Percentiles rank a stretch among this genome's conserved stretches.
Conservation (phyloP, 2,888 invertebrate species). For the Limnephilus auricula region DNA sequence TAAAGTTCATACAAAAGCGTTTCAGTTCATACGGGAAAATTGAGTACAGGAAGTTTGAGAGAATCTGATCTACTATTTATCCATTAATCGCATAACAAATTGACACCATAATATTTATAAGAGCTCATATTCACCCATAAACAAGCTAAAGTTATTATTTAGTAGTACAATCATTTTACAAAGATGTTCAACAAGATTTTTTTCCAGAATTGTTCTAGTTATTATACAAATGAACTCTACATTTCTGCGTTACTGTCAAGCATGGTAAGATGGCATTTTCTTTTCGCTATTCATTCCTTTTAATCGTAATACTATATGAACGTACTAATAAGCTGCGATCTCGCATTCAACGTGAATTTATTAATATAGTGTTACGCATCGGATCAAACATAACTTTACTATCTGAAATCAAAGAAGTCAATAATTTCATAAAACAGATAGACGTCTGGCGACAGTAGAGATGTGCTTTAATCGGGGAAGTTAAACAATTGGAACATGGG, state of each 20-base stretch:
- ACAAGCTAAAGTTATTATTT: background rate
- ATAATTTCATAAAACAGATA: constrained; percentile 26
- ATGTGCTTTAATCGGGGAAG: background rate
- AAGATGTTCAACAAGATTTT: too few species aligned
- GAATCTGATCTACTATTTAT: background rate
- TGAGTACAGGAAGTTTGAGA: background rate
- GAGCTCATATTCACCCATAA: background rate
- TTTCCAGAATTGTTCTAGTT: too few species aligned
- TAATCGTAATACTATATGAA: background rate
- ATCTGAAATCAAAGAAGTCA: constrained; percentile 54
- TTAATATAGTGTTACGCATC: background rate
- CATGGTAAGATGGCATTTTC: too few species aligned
- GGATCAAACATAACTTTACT: constrained; percentile 32
- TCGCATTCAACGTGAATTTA: background rate
- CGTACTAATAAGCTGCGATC: background rate
- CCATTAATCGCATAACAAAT: too few species aligned
- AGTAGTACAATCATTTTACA: background rate
- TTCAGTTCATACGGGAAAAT: background rate
- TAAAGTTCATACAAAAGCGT: background rate
- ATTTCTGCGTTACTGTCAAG: too few species aligned
- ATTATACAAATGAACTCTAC: too few species aligned
- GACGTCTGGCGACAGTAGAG: constrained; percentile 20
- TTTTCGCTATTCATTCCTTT: background rate
- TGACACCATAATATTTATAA: too few species aligned
- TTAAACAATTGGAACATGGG: background rate